Base-by-base conservation (phyloP, 2,113 vertebrate species). In the Campylomormyrus tamandua region DNA sequence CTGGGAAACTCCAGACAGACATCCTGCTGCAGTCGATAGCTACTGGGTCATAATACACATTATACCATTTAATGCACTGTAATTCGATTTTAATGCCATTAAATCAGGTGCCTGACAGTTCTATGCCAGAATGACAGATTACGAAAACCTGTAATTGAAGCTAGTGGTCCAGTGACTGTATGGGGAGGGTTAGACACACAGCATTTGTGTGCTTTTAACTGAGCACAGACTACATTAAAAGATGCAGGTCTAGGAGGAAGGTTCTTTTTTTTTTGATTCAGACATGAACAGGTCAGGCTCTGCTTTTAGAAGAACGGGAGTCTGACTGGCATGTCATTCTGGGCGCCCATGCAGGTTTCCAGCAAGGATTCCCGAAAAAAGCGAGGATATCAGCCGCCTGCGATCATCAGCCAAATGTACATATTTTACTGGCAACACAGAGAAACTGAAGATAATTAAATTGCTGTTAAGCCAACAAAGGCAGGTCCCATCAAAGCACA, bases 21-120 rank as follows among this genome's bases (percentile, higher is more conserved):
- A 91, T 92, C 90, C 87, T 83, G 66, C 31, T 88, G 89, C 83
- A 90, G 90, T 91, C 88, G 93, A 93, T 93, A 90, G 70, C 39
- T 92, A 87, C 83, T 87, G 89, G 80, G 91, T 92, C 93, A 90
- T 89, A 94, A 94, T 92, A 93, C 70, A 83, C 88, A 89, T 90
- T 70, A 91, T 93, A 92, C 91, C 91, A 92, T 95, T 94, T 94
- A 94, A 94, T 94, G 94, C 91, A 92, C 91, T 92, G 91, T 95
- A 96, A 96, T 92, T 93, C 89, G 95, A 95, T 95, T 94, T 87
- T 93, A 95, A 95, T 90, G 89, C 93, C 91, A 95, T 95, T 95
- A 95, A 93, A 92, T 93, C 91, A 93, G 83, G 90, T 92, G 95
- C 91, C 74, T 89, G 93, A 96, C 88, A 90, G 86, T 93, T 93